phyloP scores from a whole-genome alignment of 1,140 invertebrate species.

The Caenorhabditis elegans region WBcel235 BX284604.4:7951501-7952000 shows the following conservation, averaged over 20 bases:
- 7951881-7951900: background rate
- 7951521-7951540: background rate
- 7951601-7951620: background rate
- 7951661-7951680: background rate
- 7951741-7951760: background rate
- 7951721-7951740: background rate
- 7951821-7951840: background rate
- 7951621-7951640: background rate
- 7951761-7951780: background rate
- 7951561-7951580: background rate
- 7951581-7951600: background rate
- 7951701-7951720: background rate
- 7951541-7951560: background rate
- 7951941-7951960: background rate
- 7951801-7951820: background rate
- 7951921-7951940: background rate
- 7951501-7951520: conserved; percentile 33
- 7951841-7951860: background rate
- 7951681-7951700: background rate
- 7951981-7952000: background rate
- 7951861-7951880: background rate
- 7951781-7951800: background rate
- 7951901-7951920: background rate
- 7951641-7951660: background rate
- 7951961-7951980: background rate